Evolutionary conservation across 2,888 invertebrate genomes (phyloP), one percentile per base, ranked within the genome.

Genomic region (Allygus modestus): DNA sequence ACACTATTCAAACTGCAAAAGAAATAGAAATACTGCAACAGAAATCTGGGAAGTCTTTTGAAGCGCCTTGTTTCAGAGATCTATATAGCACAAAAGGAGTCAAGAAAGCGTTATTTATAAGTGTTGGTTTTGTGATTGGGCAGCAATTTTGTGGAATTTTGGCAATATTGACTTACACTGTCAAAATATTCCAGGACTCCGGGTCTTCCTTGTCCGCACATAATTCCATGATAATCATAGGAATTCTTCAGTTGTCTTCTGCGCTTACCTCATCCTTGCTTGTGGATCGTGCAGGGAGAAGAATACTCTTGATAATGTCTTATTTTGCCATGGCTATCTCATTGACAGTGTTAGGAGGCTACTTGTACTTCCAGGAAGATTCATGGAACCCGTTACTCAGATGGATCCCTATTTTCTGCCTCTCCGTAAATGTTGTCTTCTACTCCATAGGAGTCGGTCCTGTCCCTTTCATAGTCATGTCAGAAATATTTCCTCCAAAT

Each of bases 101-200:
- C 4, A 88, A 89, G 23, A 89, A 88, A 86, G 91, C 89, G 41
- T 73, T 91, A 51, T 87, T 90, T 12, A 90, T 91, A 28, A 88
- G 89, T 0, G 79, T 91, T 26, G 90, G 89, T 26, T 88, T 91
- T 17, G 88, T 91, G 82, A 85, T 88, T 33, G 90, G 90, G 31
- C 92, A 92, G 87, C 92, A 92, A 85, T 86, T 91, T 1, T 89
- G 90, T 73, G 92, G 92, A 23, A 90, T 91, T 84, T 89, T 90
- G 20, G 90, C 90, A 0, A 90, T 92, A 88, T 89, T 91, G 84
- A 89, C 89, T n/a, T 89, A 89, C 86, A 87, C 90, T 2, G 89
- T 89, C 4, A 87, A 87, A 9, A 90, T 91, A 73, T 89, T 90
- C 81, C 69, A 89, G 82, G 88, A 88, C 20, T 87, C 89, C 4